Conservation (phyloP, 2,888 invertebrate genomes). For the Drosophila siamana region DNA sequence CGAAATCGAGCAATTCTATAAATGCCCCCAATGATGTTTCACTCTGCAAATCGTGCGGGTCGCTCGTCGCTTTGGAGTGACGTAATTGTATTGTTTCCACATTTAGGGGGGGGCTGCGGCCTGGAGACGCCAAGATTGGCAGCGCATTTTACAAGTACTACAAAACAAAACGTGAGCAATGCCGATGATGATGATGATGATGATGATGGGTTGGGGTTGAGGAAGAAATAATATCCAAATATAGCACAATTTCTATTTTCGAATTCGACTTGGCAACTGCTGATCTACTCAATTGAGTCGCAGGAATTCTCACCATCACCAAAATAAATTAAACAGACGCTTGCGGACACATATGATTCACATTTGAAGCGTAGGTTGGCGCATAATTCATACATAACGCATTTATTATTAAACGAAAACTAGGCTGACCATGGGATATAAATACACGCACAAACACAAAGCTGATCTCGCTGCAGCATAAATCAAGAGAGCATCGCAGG, state of each 20-base stretch:
- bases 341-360: no score
- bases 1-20: conserved; percentile 51
- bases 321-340: no score
- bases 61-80: conserved; percentile 47
- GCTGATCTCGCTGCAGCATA: not conserved
- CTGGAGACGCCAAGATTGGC: conserved; percentile 25
- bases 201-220: conserved; percentile 10
- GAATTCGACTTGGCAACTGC: not conserved
- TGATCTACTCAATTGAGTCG: conserved; percentile 9
- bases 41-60: conserved; percentile 42
- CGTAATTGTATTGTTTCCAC: conserved; percentile 46
- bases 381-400: no score
- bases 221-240: no score
- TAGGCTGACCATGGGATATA: no score
- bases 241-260: conserved; percentile 14
- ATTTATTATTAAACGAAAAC: no score
- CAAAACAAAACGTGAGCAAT: conserved; percentile 14
- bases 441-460: no score
- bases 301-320: not conserved
- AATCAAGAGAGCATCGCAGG: not conserved
- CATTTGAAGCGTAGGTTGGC: no score
- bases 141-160: conserved; percentile 11
- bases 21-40: conserved; percentile 59
- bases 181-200: no score
- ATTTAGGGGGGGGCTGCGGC: conserved; percentile 54